Percentiles rank a stretch among this genome's conserved stretches.
phyloP scores from a whole-genome alignment of 1,140 invertebrate species.

The Leucophenga varia region DNA sequence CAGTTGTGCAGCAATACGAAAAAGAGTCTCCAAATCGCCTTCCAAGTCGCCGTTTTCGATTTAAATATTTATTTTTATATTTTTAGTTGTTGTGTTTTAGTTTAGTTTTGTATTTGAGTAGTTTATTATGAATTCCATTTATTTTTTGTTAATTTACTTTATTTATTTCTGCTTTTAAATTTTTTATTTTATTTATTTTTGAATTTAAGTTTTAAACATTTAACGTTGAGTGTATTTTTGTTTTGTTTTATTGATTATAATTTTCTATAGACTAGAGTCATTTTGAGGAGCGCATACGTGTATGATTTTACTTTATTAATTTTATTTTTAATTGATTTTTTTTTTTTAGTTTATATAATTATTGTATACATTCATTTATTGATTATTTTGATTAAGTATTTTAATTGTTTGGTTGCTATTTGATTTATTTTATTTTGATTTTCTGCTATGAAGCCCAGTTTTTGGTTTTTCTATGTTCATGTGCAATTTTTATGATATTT shows the following conservation, averaged over 20 bases:
- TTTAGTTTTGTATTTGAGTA: too few relatives aligned
- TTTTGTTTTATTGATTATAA: conserved; percentile 23
- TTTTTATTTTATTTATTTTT: not conserved
- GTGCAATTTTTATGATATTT: too few relatives aligned
- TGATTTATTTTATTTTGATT: conserved; percentile 42
- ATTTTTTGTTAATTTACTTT: too few relatives aligned
- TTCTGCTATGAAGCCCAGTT: conserved; percentile 54
- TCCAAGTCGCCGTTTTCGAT: too few relatives aligned
- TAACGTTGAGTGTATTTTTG: conserved; percentile 16
- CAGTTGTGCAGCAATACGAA: too few relatives aligned
- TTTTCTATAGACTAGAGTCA: too few relatives aligned
- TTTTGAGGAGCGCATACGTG: too few relatives aligned
- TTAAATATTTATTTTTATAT: too few relatives aligned
- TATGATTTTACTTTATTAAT: conserved; percentile 18
- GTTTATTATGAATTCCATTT: too few relatives aligned
- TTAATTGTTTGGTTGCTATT: conserved; percentile 16
- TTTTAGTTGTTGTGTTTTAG: too few relatives aligned
- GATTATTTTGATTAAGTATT: conserved; percentile 7
- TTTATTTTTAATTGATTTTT: conserved; percentile 21
- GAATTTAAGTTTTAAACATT: not conserved
- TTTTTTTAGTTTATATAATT: conserved; percentile 14
- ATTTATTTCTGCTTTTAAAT: not conserved
- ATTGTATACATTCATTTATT: not conserved
- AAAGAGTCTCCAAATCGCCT: too few relatives aligned
- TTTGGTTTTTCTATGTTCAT: conserved; percentile 22